A percentile compares a stretch with the other conserved stretches of the same genome.
phyloP scores from a whole-genome alignment of 2,888 invertebrate species.

The Minunthozetes semirufus region DNA sequence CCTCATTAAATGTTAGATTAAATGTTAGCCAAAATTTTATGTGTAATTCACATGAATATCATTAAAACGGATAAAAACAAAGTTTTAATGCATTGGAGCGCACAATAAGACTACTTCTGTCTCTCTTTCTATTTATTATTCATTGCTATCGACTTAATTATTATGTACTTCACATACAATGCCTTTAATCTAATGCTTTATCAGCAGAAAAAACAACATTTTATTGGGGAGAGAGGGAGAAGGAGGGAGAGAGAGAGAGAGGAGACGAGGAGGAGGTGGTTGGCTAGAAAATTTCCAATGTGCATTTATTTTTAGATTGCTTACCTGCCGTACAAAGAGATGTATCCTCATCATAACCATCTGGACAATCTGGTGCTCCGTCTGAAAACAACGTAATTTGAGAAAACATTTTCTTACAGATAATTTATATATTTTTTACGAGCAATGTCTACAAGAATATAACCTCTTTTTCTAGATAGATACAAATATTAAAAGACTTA shows the following conservation, averaged over 20 bases:
- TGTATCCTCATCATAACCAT: constrained; percentile 91
- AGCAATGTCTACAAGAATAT: no score
- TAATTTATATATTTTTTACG: no score
- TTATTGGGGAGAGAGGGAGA: no score
- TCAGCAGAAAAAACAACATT: no score
- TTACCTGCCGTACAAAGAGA: constrained; percentile 88
- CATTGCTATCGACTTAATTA: constrained; percentile 12
- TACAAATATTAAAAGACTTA: constrained; percentile 10
- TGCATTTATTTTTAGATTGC: no score
- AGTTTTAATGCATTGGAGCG: constrained; percentile 8
- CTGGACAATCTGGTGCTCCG: constrained; percentile 85
- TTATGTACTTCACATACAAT: not conserved
- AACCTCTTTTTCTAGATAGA: no score
- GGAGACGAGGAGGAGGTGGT: no score
- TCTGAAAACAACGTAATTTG: constrained; percentile 47
- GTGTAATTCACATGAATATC: not conserved
- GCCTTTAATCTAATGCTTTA: no score
- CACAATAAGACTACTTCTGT: not conserved
- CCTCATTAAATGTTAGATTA: not conserved
- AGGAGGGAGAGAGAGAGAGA: no score
- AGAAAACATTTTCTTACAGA: not conserved
- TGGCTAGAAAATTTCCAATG: no score
- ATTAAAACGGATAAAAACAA: not conserved
- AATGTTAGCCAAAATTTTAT: not conserved
- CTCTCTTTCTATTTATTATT: not conserved